Percentiles rank a stretch among this genome's conserved stretches.
phyloP scores from a whole-genome alignment of 53 echinoderm and acorn worm species.

The Pentamera pediparva region DNA sequence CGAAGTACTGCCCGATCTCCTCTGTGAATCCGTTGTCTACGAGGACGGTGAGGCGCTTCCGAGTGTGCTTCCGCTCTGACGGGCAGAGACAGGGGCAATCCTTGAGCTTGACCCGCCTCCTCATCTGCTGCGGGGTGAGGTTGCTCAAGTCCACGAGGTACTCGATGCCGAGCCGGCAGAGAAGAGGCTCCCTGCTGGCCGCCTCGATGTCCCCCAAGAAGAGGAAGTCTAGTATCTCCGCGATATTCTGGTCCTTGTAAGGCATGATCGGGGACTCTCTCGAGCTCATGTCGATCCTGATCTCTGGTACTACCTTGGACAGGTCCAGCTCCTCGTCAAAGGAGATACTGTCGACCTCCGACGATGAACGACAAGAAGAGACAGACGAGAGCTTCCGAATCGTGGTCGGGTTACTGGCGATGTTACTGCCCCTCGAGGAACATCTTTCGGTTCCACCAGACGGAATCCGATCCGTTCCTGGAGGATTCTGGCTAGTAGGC shows the following conservation, averaged over 20 bases:
- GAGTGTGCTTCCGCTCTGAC: conserved; percentile 79
- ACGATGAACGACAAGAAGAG: conserved; percentile 74
- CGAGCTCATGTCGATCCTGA: conserved; percentile 63
- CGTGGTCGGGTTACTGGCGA: neutral
- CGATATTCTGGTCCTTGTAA: conserved; percentile 73
- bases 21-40: conserved; percentile 59
- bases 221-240: conserved; percentile 72
- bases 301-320: conserved; percentile 81
- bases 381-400: conserved; percentile 67
- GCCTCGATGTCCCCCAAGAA: conserved; percentile 85
- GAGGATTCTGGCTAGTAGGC: conserved; percentile 29
- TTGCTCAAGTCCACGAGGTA: conserved; percentile 81
- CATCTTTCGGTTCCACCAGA: conserved; percentile 25
- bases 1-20: conserved; percentile 75
- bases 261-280: conserved; percentile 27
- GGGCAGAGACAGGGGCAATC: conserved; percentile 90
- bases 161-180: conserved; percentile 75
- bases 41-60: conserved; percentile 62
- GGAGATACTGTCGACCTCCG: conserved; percentile 68
- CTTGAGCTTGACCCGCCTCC: conserved; percentile 65
- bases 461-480: conserved; percentile 15
- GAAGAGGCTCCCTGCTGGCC: conserved; percentile 72
- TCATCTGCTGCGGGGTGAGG: conserved; percentile 65
- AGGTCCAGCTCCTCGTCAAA: conserved; percentile 90
- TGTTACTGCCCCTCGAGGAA: conserved; percentile 25